Conservation (phyloP, 1,140 invertebrate genomes). For the Drosophila tristis region DNA sequence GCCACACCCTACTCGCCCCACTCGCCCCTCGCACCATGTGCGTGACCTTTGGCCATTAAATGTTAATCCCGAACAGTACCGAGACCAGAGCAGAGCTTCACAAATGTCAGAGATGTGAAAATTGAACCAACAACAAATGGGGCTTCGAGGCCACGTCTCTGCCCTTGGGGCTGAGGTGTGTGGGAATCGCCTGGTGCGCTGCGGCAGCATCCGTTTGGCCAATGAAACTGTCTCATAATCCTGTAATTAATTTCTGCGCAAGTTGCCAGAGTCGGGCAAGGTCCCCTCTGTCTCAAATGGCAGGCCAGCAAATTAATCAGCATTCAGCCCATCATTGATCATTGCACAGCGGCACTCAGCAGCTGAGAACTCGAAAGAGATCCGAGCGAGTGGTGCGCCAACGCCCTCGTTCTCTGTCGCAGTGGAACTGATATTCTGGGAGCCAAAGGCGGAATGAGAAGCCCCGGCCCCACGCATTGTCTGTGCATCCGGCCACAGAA, state of each 20-base stretch:
- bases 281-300: slow-evolving; percentile 55
- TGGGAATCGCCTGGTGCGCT: neutral
- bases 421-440: too few species aligned
- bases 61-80: slow-evolving; percentile 66
- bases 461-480: too few species aligned
- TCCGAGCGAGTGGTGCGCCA: too few species aligned
- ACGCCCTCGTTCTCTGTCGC: too few species aligned
- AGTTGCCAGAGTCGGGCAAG: slow-evolving; percentile 1
- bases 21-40: slow-evolving; percentile 27
- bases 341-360: slow-evolving; percentile 24
- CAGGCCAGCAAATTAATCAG: slow-evolving; percentile 81
- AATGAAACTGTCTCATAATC: slow-evolving; percentile 80
- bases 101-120: slow-evolving; percentile 50
- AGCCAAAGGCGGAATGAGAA: too few species aligned
- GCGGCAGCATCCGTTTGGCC: slow-evolving; percentile 20
- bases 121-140: slow-evolving; percentile 18
- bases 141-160: neutral
- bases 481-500: too few species aligned
- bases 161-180: too few species aligned
- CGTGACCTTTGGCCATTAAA: slow-evolving; percentile 81
- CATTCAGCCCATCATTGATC: slow-evolving; percentile 41
- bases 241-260: slow-evolving; percentile 81
- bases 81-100: slow-evolving; percentile 28
- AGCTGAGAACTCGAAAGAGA: too few species aligned
- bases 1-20: too few species aligned